Evolutionary conservation across 1,140 invertebrate species (phyloP).

Genomic region (Lysiphlebus fabarum): DNA sequence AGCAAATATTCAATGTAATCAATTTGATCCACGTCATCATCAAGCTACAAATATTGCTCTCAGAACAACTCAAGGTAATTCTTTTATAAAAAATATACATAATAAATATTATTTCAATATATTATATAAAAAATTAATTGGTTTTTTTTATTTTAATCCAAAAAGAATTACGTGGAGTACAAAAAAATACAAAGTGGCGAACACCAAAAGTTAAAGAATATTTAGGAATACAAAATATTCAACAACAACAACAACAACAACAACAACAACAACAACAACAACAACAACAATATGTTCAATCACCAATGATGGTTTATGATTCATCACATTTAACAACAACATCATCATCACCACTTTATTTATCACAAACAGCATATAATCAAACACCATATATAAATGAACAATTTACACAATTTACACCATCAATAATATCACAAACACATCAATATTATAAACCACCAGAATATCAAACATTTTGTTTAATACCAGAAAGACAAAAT

Average conservation of each 20-base stretch:
- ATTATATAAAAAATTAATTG: not conserved
- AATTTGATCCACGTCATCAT: slow-evolving; percentile 34
- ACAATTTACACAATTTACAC: slow-evolving; percentile 32
- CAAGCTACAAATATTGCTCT: not conserved
- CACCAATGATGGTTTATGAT: slow-evolving; percentile 38
- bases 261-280: slow-evolving; percentile 26
- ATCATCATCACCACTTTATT: slow-evolving; percentile 33
- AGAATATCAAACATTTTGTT: slow-evolving; percentile 36
- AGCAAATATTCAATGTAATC: slow-evolving; percentile 33
- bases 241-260: too few relatives aligned
- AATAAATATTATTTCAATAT: not conserved
- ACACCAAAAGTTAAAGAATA: slow-evolving; percentile 15
- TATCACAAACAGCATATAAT: slow-evolving; percentile 32
- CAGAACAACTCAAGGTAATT: slow-evolving; percentile 14
- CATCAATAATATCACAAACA: slow-evolving; percentile 37
- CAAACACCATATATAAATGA: slow-evolving; percentile 34
- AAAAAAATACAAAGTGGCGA: too few relatives aligned
- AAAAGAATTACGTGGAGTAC: slow-evolving; percentile 33
- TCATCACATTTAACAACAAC: slow-evolving; percentile 30
- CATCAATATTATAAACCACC: slow-evolving; percentile 36
- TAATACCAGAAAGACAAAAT: slow-evolving; percentile 34
- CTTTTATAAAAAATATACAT: not conserved
- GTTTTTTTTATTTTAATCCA: slow-evolving; percentile 25
- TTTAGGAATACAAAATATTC: too few relatives aligned
- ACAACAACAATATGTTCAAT: slow-evolving; percentile 33